Base-by-base conservation (phyloP, 1,140 invertebrate genomes). In the Drosophila kanapiae region DNA sequence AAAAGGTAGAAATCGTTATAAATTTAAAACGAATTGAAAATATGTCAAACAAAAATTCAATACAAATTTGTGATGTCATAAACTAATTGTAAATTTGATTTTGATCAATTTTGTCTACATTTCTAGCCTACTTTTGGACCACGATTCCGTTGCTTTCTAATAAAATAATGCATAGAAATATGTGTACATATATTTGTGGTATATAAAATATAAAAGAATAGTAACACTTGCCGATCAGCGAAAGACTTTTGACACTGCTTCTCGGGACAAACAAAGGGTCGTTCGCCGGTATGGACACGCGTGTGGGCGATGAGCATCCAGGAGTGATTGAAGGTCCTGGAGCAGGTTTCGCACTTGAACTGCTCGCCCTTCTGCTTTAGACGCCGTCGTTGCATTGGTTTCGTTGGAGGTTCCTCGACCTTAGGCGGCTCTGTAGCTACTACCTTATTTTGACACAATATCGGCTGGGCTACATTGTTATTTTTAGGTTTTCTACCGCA, bases 231-330 rank as follows among this genome's bases (percentile, higher is more conserved):
- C 95, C 96, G 94, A 92, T 97, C 96, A 35, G 96, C 96, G 88
- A 97, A 97, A 0, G 95, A 95, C 81, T 96, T 96, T 3, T 95
- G 93, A 78, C 95, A 96, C 4, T 75, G 87, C 2, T 82, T 69
- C n/a, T 95, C 93, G 0, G 95, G 95, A 74, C 95, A 96, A 7
- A 94, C 93, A 68, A 96, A 96, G 1, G 95, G 95, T 33, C 95
- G 92, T 86, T 97, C 96, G 0, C 95, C 95, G 0, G 95, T 96
- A 75, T 96, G 96, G 3, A 95, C 93, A 1, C 95, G 93, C 35
- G 95, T 85, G 78, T 96, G 96, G 0, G 95, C 95, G 58, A 95
- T 95, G n/a, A 96, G 83, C 9, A 96, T 95, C 96, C 95, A 96
- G 18, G 95, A 95, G 11, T 95, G 93, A 76, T 95, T 93, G 72